Base-by-base conservation (phyloP, 2,113 vertebrate species). In the Semnopithecus entellus region DNA sequence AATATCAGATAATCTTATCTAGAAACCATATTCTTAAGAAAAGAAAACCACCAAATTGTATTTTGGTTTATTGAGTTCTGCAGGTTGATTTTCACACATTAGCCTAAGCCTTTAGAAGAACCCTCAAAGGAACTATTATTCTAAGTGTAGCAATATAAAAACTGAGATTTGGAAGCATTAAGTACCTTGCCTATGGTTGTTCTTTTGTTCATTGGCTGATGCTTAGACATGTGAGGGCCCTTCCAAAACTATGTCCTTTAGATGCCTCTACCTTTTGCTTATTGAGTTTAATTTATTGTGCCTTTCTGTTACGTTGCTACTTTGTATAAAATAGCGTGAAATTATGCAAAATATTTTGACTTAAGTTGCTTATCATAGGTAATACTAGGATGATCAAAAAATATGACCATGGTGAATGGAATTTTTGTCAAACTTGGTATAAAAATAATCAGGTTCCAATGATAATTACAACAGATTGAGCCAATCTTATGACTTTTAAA, bases 341-440 rank as follows among this genome's bases (percentile, higher is more conserved):
- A 38, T 73, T 70, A 57, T 83, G 18, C 2, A 85, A 95, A 81
- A 40, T 30, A 64, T 57, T 79, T 92, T n/a, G 20, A 20, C 10
- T 92, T 90, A 48, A 35, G 50, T 79, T 82, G 89, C 43, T 9
- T 61, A 18, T 72, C 50, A 50, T 35, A 59, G 43, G 8, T 72
- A 84, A 79, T 89, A 1, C 27, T 72, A 64, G 27, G 3, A 64
- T 59, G 35, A 80, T 84, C 6, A 87, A 22, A 11, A 93, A 45
- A 68, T 85, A 82, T 50, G 20, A 86, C 8, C 68, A 76, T 64
- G 5, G 3, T 91, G 22, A 73, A 35, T 38, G 8, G 25, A 79
- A 91, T 59, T 93, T 79, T 72, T 89, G 73, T 78, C 32, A 96
- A 59, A 91, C 25, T 86, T 95, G 16, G 20, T 8, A 76, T 64